Conservation (phyloP, 2,113 vertebrate genomes). For the Gavialis gangeticus region DNA sequence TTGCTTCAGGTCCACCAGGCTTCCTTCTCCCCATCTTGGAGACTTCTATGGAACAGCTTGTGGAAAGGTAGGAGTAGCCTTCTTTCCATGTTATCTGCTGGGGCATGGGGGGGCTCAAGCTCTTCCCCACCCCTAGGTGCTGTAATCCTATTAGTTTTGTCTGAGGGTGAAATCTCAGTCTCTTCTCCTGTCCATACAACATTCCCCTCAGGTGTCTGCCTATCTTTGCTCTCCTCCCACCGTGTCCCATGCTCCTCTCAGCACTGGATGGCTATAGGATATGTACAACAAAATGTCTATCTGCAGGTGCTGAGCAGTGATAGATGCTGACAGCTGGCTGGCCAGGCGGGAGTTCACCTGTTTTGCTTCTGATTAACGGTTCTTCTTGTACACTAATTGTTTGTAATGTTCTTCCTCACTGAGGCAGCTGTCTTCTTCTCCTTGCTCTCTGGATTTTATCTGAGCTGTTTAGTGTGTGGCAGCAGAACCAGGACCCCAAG, state of each 20-base stretch:
- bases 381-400: constrained; percentile 37
- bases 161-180: background rate
- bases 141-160: background rate
- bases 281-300: constrained; percentile 17
- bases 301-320: constrained; percentile 47
- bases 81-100: background rate
- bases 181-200: background rate
- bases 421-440: constrained; percentile 14
- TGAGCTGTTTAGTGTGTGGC: background rate
- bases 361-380: constrained; percentile 53
- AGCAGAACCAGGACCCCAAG: background rate
- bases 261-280: background rate
- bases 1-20: background rate
- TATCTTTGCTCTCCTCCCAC: background rate
- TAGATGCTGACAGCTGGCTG: constrained; percentile 54
- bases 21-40: background rate
- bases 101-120: background rate
- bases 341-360: constrained; percentile 31
- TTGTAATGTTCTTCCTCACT: constrained; percentile 10
- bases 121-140: background rate
- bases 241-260: background rate
- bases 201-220: background rate
- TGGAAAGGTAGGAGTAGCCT: background rate
- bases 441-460: background rate
- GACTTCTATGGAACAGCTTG: background rate